Conservation (phyloP, 2,113 vertebrate species). For the Jaculus jaculus region DNA sequence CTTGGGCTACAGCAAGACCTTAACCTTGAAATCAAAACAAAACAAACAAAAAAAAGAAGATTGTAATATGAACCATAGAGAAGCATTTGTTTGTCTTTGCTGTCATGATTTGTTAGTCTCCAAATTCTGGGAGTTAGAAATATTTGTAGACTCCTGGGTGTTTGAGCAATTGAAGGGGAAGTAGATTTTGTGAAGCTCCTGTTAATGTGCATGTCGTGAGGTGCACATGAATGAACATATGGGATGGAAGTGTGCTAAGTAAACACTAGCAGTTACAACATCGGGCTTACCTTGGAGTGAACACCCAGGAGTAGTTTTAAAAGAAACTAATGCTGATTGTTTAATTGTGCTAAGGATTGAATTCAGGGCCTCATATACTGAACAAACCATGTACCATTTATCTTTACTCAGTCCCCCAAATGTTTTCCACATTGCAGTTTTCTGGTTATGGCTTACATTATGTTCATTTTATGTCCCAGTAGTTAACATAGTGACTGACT, state of each 20-base stretch:
- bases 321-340: not conserved
- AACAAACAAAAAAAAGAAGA: not conserved
- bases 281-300: not conserved
- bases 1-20: too few species aligned
- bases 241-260: not conserved
- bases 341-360: not conserved
- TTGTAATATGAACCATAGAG: not conserved
- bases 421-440: not conserved
- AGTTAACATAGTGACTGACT: not conserved
- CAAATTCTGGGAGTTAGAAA: not conserved
- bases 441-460: not conserved
- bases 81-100: not conserved
- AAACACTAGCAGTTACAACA: not conserved
- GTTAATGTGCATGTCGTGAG: not conserved
- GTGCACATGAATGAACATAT: not conserved
- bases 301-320: not conserved
- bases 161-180: constrained; percentile 33
- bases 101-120: not conserved
- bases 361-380: not conserved
- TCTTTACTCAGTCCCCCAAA: not conserved
- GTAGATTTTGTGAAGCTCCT: not conserved
- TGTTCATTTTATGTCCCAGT: constrained; percentile 34
- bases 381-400: not conserved
- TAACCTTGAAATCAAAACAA: too few species aligned
- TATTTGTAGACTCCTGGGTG: not conserved